These are phyloP conservation scores for Falco biarmicus DNA, from an alignment of 2,797 vertebrate species.

Conservation along the genomic window DNA sequence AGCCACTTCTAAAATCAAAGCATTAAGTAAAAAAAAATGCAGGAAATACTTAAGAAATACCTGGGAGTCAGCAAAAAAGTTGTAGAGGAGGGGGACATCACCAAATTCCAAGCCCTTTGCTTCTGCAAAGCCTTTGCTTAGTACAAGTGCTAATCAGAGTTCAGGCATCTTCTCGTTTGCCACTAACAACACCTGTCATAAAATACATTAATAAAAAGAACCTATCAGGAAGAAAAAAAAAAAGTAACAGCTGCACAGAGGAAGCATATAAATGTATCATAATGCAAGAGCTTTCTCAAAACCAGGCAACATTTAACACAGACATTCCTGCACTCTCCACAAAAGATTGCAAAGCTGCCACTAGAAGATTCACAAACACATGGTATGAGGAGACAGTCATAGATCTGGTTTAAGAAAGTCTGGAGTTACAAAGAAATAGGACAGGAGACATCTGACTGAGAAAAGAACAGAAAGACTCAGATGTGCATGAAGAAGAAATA, in stretches of 20 bases:
- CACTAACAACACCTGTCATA: slow-evolving; percentile 56
- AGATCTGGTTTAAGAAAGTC: neutral
- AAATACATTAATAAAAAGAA: neutral
- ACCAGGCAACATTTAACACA: neutral
- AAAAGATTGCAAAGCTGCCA: neutral
- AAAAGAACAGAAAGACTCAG: neutral
- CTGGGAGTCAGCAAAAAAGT: slow-evolving; percentile 72
- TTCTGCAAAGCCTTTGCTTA: slow-evolving; percentile 21
- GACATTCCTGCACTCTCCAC: accelerated
- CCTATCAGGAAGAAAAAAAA: neutral
- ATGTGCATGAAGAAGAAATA: neutral
- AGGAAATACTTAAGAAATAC: neutral
- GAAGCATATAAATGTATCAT: neutral
- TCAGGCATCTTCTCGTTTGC: slow-evolving; percentile 70
- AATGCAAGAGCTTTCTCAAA: neutral
- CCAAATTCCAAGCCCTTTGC: slow-evolving; percentile 72
- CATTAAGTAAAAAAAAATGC: neutral
- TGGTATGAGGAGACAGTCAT: accelerated
- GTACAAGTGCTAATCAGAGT: slow-evolving; percentile 52
- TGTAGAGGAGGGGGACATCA: slow-evolving; percentile 71
- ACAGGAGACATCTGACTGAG: neutral
- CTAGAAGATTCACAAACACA: neutral
- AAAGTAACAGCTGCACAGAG: neutral
- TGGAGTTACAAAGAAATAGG: neutral
- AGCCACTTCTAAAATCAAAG: neutral